Conservation (phyloP, 2,797 vertebrate species). For the Rhinella marina region DNA sequence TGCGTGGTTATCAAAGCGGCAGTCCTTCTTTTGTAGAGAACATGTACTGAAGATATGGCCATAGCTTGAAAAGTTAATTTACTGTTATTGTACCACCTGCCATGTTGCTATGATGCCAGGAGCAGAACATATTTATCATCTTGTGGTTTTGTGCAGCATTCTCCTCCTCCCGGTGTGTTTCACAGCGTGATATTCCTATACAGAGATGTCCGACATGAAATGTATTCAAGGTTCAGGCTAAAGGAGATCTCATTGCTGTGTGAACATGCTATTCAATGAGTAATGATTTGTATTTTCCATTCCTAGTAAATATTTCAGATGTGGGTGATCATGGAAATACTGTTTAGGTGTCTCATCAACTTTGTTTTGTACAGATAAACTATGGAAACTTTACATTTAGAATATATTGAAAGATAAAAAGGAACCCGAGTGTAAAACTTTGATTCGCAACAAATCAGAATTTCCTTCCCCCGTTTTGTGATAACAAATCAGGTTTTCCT, state of each 20-base stretch:
- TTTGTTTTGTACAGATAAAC: not conserved
- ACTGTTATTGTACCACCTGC: constrained; percentile 30
- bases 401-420: not conserved
- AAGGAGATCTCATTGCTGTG: not conserved
- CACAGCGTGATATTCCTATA: not conserved
- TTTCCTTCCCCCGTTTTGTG: too few species aligned
- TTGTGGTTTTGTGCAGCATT: not conserved
- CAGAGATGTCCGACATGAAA: not conserved
- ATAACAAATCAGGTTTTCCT: too few species aligned
- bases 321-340: not conserved
- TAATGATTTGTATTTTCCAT: not conserved
- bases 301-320: not conserved
- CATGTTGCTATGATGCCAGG: constrained; percentile 16
- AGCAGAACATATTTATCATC: constrained; percentile 24
- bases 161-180: not conserved
- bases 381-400: too few species aligned
- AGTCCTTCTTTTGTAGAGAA: not conserved
- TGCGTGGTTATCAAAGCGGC: not conserved
- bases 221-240: not conserved
- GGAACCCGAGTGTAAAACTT: not conserved
- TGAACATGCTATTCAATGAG: not conserved
- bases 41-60: constrained; percentile 5
- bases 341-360: not conserved
- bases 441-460: too few species aligned
- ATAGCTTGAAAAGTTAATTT: constrained; percentile 28